These are phyloP conservation scores for Andrena bucephala DNA, from an alignment of 2,888 invertebrate genomes.

Conservation along the genomic window DNA sequence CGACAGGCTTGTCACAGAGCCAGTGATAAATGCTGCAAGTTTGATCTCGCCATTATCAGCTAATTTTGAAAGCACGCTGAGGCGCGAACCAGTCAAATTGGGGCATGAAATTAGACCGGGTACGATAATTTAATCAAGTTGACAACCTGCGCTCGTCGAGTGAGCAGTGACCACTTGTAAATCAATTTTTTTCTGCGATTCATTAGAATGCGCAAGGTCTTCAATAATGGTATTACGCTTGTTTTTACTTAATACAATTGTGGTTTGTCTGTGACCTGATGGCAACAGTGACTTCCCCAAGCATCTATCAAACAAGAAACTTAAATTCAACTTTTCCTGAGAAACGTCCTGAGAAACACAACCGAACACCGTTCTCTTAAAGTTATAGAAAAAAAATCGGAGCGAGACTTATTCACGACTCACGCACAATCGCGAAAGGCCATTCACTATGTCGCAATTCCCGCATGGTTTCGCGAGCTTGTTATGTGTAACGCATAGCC, in stretches of 20 bases:
- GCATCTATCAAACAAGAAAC: not conserved
- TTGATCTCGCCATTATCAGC: constrained; percentile 25
- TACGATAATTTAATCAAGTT: constrained; percentile 40
- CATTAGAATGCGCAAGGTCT: constrained; percentile 5
- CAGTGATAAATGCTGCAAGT: constrained; percentile 8
- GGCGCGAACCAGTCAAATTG: constrained; percentile 7
- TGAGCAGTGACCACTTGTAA: not conserved
- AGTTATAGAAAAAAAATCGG: not conserved
- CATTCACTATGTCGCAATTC: constrained; percentile 61
- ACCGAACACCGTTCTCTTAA: not conserved
- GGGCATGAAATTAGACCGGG: constrained; percentile 25
- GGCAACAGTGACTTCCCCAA: not conserved
- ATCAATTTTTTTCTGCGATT: constrained; percentile 14
- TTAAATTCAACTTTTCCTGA: not conserved
- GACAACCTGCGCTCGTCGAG: not conserved
- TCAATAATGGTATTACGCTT: not conserved
- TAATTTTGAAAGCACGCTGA: constrained; percentile 17
- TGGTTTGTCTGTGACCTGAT: not conserved
- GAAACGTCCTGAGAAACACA: not conserved
- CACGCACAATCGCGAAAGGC: constrained; percentile 24
- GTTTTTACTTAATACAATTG: not conserved
- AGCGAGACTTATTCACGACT: not conserved
- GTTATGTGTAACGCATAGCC: constrained; percentile 1
- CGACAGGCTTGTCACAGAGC: not conserved
- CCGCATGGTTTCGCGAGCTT: constrained; percentile 19